Evolutionary conservation across 2,888 invertebrate species (phyloP), one percentile per base, ranked within the genome.

Genomic region (Drosophila paracracens): DNA sequence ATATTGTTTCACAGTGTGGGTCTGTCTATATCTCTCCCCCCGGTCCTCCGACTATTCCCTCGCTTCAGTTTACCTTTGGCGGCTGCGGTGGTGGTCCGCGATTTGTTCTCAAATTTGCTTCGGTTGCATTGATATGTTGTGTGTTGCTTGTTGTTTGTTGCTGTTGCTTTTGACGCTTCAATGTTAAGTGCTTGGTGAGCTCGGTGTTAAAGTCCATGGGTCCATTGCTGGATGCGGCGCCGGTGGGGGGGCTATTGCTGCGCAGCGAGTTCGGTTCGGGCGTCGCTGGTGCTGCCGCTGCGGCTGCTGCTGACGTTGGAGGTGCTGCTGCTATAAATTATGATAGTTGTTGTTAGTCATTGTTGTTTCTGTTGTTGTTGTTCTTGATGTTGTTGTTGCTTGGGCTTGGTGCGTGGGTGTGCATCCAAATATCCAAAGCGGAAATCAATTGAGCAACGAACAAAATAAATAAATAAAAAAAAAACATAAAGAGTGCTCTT

Each of bases 11-110:
- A 25, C 25, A 8, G 46, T 46, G 50, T 50, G 50, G 50, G 50
- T 50, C 50, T 50, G 50, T 18, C 18, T 27, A 18, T 6, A 2
- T 50, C 0, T 46, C 2, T 25, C 0, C 16, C 4, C 8, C 18
- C 36, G 7, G 3, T 36, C 7, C 18, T 4, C 2, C 25, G 2
- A 16, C 25, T 4, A 25, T 25, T 25, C 25, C 46, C 3, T 35
- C 4, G 11, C 10, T 11, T 11, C 56, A 36, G 29, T 70, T 75
- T 66, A 91, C 91, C 89, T 90, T 90, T 65, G 97, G 97, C 31
- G 97, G 96, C 81, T 96, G 95, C 16, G 98, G 97, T 36, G 97
- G 97, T 36, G 97, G 97, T 52, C 97, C 97, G 84, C 97, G 94
- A 76, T 93, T 93, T 78, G 93, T 93, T 88, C 91, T 92, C 76